A percentile compares a stretch with the other conserved stretches of the same genome.
These are phyloP conservation scores for Atherinosoma microstoma DNA, from an alignment of 2,797 vertebrate species.

Conservation along the genomic window DNA sequence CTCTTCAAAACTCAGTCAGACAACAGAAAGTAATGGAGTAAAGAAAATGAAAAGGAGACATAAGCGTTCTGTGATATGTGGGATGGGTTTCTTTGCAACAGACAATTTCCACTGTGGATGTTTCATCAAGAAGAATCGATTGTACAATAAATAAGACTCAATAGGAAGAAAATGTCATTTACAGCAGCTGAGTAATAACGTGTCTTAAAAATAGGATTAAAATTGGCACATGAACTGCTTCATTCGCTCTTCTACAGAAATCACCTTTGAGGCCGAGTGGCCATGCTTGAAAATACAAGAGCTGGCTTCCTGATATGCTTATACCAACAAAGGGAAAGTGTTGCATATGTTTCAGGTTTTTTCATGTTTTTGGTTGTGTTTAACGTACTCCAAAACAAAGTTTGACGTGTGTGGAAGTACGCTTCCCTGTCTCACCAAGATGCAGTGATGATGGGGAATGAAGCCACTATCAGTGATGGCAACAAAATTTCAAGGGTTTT, in stretches of 20 bases:
- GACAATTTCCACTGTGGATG: slow-evolving; percentile 38
- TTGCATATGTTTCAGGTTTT: slow-evolving; percentile 37
- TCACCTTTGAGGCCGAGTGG: slow-evolving; percentile 32
- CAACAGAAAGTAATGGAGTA: slow-evolving; percentile 75
- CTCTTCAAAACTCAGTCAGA: slow-evolving; percentile 82
- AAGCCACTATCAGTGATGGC: neutral
- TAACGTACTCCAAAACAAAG: neutral
- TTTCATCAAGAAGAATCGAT: slow-evolving; percentile 62
- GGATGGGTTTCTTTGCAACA: slow-evolving; percentile 54
- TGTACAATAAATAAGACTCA: slow-evolving; percentile 74
- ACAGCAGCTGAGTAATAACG: slow-evolving; percentile 80
- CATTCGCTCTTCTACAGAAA: slow-evolving; percentile 43
- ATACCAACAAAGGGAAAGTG: slow-evolving; percentile 31
- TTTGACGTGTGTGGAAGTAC: neutral
- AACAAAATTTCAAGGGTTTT: neutral
- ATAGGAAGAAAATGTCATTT: slow-evolving; percentile 75
- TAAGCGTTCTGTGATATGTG: slow-evolving; percentile 71
- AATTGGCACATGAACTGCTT: slow-evolving; percentile 83
- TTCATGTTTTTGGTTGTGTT: neutral
- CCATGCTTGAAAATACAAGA: slow-evolving; percentile 56
- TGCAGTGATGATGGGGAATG: neutral
- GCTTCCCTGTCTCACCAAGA: neutral
- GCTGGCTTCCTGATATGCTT: slow-evolving; percentile 47
- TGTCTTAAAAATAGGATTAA: slow-evolving; percentile 81
- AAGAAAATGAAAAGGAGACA: slow-evolving; percentile 68